Conservation (phyloP, 2,888 invertebrate species). For the Acheta domesticus region DNA sequence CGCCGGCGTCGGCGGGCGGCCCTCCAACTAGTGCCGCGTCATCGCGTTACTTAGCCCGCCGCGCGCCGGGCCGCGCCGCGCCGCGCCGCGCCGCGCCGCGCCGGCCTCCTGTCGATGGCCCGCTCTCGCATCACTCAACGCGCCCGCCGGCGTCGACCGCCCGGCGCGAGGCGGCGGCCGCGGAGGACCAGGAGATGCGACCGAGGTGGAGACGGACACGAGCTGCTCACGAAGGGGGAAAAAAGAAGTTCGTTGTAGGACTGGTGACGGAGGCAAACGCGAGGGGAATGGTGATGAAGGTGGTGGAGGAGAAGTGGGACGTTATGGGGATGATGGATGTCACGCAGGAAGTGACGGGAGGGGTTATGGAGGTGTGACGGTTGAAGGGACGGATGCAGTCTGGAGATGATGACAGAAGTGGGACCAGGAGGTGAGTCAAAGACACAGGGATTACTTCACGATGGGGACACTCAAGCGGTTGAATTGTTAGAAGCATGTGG, state of each 20-base stretch:
- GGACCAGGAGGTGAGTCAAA: no score
- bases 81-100: no score
- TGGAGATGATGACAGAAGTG: no score
- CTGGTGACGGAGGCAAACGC: not conserved
- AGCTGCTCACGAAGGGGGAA: not conserved
- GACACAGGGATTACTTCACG: no score
- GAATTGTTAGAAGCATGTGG: no score
- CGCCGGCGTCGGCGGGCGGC: not conserved
- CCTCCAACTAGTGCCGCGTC: not conserved
- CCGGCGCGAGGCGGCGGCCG: not conserved
- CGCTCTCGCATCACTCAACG: not conserved
- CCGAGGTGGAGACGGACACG: no score
- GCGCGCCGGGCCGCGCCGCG: no score
- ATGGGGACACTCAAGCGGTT: no score
- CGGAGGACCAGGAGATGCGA: no score
- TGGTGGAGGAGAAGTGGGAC: not conserved
- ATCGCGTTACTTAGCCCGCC: conserved; percentile 2
- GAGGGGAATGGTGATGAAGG: not conserved
- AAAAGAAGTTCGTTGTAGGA: not conserved
- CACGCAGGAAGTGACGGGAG: not conserved
- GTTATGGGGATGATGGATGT: not conserved
- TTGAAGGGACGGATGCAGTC: no score
- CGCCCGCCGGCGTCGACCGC: not conserved
- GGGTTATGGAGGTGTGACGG: not conserved
- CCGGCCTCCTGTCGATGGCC: not conserved